Percentiles rank a stretch among this genome's conserved stretches.
These are phyloP conservation scores for Merops nubicus DNA, from an alignment of 2,113 vertebrate genomes.

Conservation along the genomic window DNA sequence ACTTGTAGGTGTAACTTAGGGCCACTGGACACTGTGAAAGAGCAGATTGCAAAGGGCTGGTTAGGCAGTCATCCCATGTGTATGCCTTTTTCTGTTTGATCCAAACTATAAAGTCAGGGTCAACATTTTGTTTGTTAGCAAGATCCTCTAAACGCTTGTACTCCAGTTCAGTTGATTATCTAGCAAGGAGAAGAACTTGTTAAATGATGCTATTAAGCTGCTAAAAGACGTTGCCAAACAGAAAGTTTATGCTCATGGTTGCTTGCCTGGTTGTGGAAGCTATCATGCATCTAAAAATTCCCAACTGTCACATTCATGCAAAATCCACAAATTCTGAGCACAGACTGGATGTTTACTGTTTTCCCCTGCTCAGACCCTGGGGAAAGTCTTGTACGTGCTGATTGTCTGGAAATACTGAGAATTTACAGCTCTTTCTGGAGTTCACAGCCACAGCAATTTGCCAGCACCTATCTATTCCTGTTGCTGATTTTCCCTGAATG, in stretches of 20 bases:
- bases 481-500: neutral
- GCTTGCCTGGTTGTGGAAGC: neutral
- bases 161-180: neutral
- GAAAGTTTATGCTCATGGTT: neutral
- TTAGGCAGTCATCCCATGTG: neutral
- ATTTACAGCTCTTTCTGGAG: neutral
- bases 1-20: neutral
- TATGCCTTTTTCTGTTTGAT: neutral
- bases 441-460: rapidly evolving
- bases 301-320: neutral
- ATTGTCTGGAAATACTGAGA: neutral
- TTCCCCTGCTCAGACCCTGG: neutral
- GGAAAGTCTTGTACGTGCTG: neutral
- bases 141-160: neutral
- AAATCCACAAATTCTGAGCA: neutral
- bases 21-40: neutral
- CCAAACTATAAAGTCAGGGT: neutral
- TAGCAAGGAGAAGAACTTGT: neutral
- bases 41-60: neutral
- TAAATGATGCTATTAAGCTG: neutral
- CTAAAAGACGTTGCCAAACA: neutral
- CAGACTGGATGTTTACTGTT: neutral
- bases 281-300: neutral
- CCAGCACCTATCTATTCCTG: neutral
- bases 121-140: neutral